Conservation (phyloP, 2,797 vertebrate species). For the Phataginus tricuspis region DNA sequence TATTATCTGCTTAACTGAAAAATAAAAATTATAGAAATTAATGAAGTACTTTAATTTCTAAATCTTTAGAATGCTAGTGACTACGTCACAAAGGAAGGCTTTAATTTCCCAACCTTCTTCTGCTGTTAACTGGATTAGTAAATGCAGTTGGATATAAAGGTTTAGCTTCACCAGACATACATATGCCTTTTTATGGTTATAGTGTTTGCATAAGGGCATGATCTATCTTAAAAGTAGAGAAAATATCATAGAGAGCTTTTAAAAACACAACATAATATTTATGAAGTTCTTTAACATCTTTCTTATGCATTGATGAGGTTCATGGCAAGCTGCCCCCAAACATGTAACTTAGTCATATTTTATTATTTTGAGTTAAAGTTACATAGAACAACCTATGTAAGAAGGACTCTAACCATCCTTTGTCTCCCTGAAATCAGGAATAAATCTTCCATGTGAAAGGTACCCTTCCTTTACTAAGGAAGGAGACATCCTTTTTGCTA, state of each 20-base stretch:
- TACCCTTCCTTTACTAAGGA: neutral
- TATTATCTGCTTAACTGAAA: constrained; percentile 28
- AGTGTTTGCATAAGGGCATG: neutral
- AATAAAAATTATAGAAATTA: neutral
- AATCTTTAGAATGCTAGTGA: constrained; percentile 28
- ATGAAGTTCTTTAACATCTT: neutral
- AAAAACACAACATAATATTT: neutral
- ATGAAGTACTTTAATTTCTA: neutral
- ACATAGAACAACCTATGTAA: neutral
- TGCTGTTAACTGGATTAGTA: neutral
- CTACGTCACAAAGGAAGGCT: neutral
- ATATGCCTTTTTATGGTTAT: neutral
- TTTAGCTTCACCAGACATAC: neutral
- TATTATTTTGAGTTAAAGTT: neutral
- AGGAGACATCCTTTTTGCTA: neutral
- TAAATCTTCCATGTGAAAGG: neutral
- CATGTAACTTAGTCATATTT: neutral
- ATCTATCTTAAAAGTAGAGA: neutral
- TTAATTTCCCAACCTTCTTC: neutral
- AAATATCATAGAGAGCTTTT: neutral
- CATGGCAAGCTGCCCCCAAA: neutral
- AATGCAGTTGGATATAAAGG: neutral
- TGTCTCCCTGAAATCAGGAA: neutral
- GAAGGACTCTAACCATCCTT: neutral
- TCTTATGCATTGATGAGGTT: neutral